Conservation (phyloP, 2,113 vertebrate genomes). For the Oxygymnocypris stewartii region DNA sequence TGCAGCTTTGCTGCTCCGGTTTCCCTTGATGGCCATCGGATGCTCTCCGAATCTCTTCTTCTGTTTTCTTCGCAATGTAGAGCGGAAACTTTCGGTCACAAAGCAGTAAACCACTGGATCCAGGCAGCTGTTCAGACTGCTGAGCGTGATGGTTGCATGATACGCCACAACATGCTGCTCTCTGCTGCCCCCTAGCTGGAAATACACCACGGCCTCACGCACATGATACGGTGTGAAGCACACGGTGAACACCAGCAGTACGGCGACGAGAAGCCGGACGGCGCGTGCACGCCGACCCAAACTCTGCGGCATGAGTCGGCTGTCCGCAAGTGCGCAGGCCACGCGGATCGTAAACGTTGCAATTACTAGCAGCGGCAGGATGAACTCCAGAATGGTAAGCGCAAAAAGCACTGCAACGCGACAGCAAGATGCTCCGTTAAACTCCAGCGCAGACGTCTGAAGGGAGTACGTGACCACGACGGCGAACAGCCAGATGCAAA, state of each 20-base stretch:
- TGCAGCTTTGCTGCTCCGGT: conserved; percentile 71
- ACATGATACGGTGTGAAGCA: conserved; percentile 95
- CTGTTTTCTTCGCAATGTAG: conserved; percentile 68
- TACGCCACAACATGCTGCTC: conserved; percentile 80
- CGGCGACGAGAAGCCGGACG: conserved; percentile 84
- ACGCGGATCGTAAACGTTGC: conserved; percentile 86
- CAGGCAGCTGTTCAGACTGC: conserved; percentile 96
- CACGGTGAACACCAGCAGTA: conserved; percentile 90
- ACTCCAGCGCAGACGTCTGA: conserved; percentile 78
- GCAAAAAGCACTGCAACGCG: conserved; percentile 81
- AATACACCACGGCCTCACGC: conserved; percentile 81
- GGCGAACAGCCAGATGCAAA: conserved; percentile 85
- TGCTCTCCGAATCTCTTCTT: conserved; percentile 49
- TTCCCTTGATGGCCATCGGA: conserved; percentile 35
- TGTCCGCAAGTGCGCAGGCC: conserved; percentile 84
- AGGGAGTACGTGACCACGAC: conserved; percentile 87
- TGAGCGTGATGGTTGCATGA: conserved; percentile 89
- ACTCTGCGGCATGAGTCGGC: conserved; percentile 83
- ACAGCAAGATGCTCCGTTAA: conserved; percentile 68
- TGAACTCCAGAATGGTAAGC: conserved; percentile 88
- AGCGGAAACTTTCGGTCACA: conserved; percentile 91
- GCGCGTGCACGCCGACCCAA: conserved; percentile 83
- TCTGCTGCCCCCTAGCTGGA: conserved; percentile 71
- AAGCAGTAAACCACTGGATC: conserved; percentile 98
- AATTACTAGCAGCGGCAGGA: conserved; percentile 88